Evolutionary conservation across 2,797 vertebrate genomes (phyloP).

Genomic region (Bovichtus diacanthus): DNA sequence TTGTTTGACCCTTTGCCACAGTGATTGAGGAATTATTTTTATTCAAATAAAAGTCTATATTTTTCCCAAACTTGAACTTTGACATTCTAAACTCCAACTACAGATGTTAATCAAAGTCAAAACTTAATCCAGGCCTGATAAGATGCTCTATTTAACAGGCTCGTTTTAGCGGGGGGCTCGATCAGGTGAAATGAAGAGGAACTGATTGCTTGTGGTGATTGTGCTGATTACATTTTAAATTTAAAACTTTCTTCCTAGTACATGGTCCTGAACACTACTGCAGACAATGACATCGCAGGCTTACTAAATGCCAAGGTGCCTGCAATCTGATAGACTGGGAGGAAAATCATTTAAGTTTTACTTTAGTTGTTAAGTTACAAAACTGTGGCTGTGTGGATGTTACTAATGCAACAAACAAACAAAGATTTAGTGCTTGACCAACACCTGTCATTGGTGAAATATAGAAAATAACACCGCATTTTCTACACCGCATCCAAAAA

Average conservation of each 20-base stretch:
- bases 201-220: slow-evolving; percentile 86
- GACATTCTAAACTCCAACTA: slow-evolving; percentile 73
- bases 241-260: slow-evolving; percentile 75
- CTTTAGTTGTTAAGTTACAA: slow-evolving; percentile 7
- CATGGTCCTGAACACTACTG: slow-evolving; percentile 57
- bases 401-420: neutral
- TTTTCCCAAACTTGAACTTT: slow-evolving; percentile 68
- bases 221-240: slow-evolving; percentile 88
- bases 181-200: slow-evolving; percentile 83
- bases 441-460: slow-evolving; percentile 12
- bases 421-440: neutral
- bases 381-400: neutral
- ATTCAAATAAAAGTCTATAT: neutral
- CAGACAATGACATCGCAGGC: slow-evolving; percentile 68
- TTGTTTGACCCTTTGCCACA: neutral
- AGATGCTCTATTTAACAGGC: slow-evolving; percentile 75
- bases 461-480: slow-evolving; percentile 15
- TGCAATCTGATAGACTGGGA: slow-evolving; percentile 20
- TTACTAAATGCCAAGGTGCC: slow-evolving; percentile 61
- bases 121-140: slow-evolving; percentile 82
- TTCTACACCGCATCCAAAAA: slow-evolving; percentile 19
- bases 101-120: slow-evolving; percentile 83
- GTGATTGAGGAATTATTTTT: neutral
- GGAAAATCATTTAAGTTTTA: slow-evolving; percentile 8
- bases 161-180: slow-evolving; percentile 74